Conservation (phyloP, 2,113 vertebrate species). For the Corythaixoides concolor region DNA sequence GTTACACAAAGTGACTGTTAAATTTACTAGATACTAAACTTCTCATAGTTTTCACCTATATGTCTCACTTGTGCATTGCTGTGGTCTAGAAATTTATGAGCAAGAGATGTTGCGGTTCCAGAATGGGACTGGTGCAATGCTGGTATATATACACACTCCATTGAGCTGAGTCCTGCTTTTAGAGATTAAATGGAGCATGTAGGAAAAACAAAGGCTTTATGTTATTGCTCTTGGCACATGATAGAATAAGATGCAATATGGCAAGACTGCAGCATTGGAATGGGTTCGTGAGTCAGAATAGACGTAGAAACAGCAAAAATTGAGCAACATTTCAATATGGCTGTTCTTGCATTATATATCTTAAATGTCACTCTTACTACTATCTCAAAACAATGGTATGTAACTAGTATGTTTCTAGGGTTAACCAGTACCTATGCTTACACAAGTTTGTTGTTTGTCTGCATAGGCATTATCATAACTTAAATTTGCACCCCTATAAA, state of each 20-base stretch:
- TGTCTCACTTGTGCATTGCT: neutral
- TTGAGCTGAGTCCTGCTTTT: slow-evolving; percentile 1
- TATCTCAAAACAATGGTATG: neutral
- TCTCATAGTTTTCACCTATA: neutral
- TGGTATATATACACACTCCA: neutral
- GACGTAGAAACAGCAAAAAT: neutral
- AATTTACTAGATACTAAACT: slow-evolving; percentile 37
- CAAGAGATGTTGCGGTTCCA: neutral
- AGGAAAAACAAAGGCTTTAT: slow-evolving; percentile 51
- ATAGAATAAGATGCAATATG: slow-evolving; percentile 26
- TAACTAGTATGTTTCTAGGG: neutral
- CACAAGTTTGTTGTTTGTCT: neutral
- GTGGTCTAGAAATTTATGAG: slow-evolving; percentile 32
- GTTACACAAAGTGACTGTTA: neutral
- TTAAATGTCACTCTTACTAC: neutral
- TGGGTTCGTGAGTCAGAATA: neutral
- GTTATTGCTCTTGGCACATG: slow-evolving; percentile 30
- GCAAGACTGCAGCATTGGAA: neutral
- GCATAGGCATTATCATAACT: neutral
- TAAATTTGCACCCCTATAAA: neutral
- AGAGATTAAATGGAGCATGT: slow-evolving; percentile 44
- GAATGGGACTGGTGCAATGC: neutral
- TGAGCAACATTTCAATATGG: neutral
- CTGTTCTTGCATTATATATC: neutral
- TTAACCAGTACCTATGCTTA: neutral